Evolutionary conservation across 2,113 vertebrate species (phyloP).

Genomic region (Phodopus roborovskii): DNA sequence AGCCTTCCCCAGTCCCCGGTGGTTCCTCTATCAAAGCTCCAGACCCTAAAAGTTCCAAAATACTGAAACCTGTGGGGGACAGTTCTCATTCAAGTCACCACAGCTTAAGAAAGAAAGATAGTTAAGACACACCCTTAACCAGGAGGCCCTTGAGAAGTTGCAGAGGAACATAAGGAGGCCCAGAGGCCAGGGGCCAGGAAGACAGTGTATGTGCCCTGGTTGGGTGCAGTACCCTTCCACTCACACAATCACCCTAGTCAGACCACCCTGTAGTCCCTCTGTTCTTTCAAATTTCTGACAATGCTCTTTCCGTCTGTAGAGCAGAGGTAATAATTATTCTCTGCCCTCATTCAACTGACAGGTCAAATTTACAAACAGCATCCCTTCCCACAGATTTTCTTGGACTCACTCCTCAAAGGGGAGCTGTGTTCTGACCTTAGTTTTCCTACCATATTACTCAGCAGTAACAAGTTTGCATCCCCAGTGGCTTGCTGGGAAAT

Average conservation of each 20-base stretch:
- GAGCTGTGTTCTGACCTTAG: neutral
- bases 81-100: neutral
- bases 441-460: neutral
- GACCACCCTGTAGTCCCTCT: neutral
- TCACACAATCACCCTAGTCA: neutral
- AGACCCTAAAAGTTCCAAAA: neutral
- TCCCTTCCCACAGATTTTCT: neutral
- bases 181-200: neutral
- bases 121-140: neutral
- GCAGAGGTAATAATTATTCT: neutral
- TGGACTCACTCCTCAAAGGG: neutral
- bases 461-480: neutral
- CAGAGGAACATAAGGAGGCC: neutral
- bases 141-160: neutral
- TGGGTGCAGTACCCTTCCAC: neutral
- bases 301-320: neutral
- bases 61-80: neutral
- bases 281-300: neutral
- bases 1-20: neutral
- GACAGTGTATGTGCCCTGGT: fast-evolving
- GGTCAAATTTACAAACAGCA: neutral
- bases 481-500: neutral
- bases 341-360: neutral
- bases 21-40: neutral
- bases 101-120: neutral